Conservation (phyloP, 2,797 vertebrate species). For the Rhinoraja longicauda region DNA sequence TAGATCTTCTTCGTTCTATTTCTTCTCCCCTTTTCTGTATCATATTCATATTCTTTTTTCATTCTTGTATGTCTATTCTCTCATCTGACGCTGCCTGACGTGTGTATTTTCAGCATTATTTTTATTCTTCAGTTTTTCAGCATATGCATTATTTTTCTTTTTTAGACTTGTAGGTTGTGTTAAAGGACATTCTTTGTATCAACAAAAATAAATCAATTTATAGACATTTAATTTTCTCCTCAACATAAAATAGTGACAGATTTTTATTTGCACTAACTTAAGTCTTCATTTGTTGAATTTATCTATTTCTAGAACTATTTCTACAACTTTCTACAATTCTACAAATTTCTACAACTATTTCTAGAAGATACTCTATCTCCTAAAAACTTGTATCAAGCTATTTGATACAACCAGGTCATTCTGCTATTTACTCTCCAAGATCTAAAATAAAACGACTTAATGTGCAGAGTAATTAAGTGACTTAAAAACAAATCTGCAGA, state of each 20-base stretch:
- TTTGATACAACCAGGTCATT: background rate
- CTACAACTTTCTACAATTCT: too few species aligned
- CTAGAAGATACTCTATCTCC: background rate
- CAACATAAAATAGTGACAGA: background rate
- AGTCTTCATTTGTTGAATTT: background rate
- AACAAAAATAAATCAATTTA: background rate
- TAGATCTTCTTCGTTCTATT: too few species aligned
- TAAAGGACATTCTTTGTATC: background rate
- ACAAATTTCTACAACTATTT: background rate
- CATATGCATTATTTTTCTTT: too few species aligned
- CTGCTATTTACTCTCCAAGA: background rate
- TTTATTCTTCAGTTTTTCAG: too few species aligned
- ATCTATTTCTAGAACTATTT: background rate
- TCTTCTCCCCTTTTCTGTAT: too few species aligned
- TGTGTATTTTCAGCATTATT: too few species aligned
- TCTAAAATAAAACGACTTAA: background rate
- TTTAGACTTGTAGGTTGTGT: background rate
- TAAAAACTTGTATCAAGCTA: background rate
- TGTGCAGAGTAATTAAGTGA: background rate
- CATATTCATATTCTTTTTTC: too few species aligned
- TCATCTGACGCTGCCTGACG: too few species aligned
- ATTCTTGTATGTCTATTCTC: too few species aligned
- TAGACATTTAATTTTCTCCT: background rate
- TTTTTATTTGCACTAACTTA: background rate
- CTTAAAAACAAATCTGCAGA: background rate